These are phyloP conservation scores for Triplophysa bombifrons DNA, from an alignment of 2,797 vertebrate genomes.

Conservation along the genomic window DNA sequence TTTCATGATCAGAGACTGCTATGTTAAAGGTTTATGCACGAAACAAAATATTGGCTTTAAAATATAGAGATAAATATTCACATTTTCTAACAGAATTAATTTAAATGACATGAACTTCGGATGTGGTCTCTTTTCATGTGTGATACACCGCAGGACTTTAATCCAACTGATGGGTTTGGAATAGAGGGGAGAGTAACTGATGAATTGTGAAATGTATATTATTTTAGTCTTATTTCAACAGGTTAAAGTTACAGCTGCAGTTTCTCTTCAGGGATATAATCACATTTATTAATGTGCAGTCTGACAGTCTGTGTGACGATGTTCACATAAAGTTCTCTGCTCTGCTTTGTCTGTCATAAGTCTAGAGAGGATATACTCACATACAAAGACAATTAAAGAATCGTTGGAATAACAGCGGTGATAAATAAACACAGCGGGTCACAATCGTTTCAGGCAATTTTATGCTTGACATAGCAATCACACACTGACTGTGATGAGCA, in stretches of 20 bases:
- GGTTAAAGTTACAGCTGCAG: neutral
- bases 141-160: too few relatives aligned
- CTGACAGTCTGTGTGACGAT: neutral
- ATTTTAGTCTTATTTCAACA: neutral
- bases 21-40: neutral
- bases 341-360: neutral
- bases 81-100: too few relatives aligned
- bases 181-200: too few relatives aligned
- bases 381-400: conserved; percentile 14
- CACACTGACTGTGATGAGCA: conserved; percentile 3
- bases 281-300: neutral
- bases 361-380: too few relatives aligned
- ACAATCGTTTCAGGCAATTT: conserved; percentile 33
- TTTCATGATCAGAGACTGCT: neutral
- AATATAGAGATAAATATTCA: too few relatives aligned
- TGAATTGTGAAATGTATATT: too few relatives aligned
- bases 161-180: too few relatives aligned
- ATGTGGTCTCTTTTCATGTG: too few relatives aligned
- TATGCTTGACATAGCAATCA: conserved; percentile 42
- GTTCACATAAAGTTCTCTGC: neutral
- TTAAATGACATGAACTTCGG: too few relatives aligned
- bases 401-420: conserved; percentile 22
- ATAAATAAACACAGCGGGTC: conserved; percentile 32
- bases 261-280: neutral
- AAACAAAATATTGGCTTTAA: too few relatives aligned